Evolutionary conservation across 1,140 invertebrate species (phyloP), one percentile per base, ranked within the genome.

Genomic region (Arion vulgaris): DNA sequence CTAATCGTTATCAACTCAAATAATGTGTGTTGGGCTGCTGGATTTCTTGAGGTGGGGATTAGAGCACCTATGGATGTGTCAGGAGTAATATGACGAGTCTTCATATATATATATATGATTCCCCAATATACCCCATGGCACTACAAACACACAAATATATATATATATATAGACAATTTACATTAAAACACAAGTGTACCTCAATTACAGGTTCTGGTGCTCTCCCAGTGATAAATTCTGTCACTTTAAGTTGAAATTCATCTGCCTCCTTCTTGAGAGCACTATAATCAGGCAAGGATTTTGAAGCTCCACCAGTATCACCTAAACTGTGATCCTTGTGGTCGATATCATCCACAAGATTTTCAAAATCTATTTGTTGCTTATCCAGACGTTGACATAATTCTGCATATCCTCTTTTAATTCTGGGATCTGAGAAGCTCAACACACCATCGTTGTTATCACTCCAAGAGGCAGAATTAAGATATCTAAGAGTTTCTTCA

Each of bases 161-260:
- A n/a, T n/a, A n/a, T n/a, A n/a, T n/a, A n/a, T n/a, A n/a, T n/a
- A n/a, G n/a, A n/a, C n/a, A n/a, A n/a, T n/a, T n/a, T n/a, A n/a
- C n/a, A n/a, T n/a, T 45, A 45, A 45, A 5, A 45, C 53, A 51
- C 4, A 38, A 32, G 17, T 34, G 57, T n/a, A 51, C 38, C 75
- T 53, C 26, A 38, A 26, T 9, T 1, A 79, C 71, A 9, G 36
- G 49, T 57, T 62, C 66, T 19, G 74, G 69, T 17, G 79, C 51
- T n/a, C 78, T 57, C 2, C 87, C 87, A 51, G 68, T 76, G 39
- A 81, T 85, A 79, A 85, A 88, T 41, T 86, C 75, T 34, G 66
- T 74, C 28, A 88, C 86, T 73, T 82, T 88, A 17, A 83, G 23
- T n/a, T 82, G 77, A 83, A 82, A 86, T 17, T 85, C 81, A 45